Evolutionary conservation across 2,113 vertebrate genomes (phyloP), one percentile per base, ranked within the genome.

Genomic region (Sclerurus mexicanus): DNA sequence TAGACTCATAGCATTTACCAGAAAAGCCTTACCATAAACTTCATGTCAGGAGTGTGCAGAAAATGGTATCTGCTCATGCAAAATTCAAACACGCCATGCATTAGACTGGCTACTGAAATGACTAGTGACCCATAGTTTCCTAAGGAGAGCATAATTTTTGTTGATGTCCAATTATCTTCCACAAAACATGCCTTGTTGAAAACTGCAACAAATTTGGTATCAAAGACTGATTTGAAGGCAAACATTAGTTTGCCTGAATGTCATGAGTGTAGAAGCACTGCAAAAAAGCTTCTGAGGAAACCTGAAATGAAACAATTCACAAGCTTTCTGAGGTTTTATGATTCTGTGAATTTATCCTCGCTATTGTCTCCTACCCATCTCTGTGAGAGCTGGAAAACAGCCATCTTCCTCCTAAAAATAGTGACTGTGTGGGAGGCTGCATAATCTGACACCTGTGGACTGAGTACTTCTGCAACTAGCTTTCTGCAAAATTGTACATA

Each of bases 371-470:
- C 31, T 50, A 55, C 42, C 14, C 78, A 9, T 53, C 44, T 59
- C 75, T 44, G 27, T 1, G 2, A 80, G 67, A 79, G 16, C 7
- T 77, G 67, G 55, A 72, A 91, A 87, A 85, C 33, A 91, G 31
- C 46, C 74, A 83, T 1, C 2, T 71, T 93, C 55, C 55, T 63
- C 62, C 91, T 93, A 95, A 93, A 95, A 96, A 76, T 49, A 95
- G 67, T 33, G 40, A 18, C 40, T 87, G 3, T 40, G 91, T 89
- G 58, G 87, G 91, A 95, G 73, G 52, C 66, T 87, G 52, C 52
- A 95, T 37, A 79, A 90, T 85, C 90, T 88, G 87, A 85, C 78
- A 90, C 82, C 63, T 86, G 67, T 55, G 78, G 86, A 92, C 50
- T 67, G 37, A 58, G 19, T 67, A 55, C 55, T 85, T 89, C 46